These are phyloP conservation scores for Stenopsyche tienmushanensis DNA, from an alignment of 1,140 invertebrate genomes.

Conservation along the genomic window DNA sequence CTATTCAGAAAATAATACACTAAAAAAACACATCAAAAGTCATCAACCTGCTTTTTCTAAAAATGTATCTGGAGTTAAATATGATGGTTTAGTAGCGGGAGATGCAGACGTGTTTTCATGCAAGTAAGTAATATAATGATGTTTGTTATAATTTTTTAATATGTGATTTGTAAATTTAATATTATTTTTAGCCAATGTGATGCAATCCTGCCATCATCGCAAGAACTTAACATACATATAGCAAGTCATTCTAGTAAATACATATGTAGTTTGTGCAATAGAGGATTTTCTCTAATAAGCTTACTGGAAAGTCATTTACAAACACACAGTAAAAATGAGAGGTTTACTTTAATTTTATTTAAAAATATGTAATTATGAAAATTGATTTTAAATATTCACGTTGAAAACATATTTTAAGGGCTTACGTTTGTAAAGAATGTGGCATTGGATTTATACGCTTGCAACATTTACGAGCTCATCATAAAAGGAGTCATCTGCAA, in stretches of 20 bases:
- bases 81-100: not conserved
- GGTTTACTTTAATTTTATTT: conserved; percentile 13
- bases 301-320: conserved; percentile 4
- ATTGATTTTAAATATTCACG: too few relatives aligned
- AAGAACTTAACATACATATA: conserved; percentile 4
- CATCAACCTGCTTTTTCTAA: not conserved
- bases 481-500: conserved; percentile 2
- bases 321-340: not conserved
- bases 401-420: conserved; percentile 22
- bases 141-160: conserved; percentile 3
- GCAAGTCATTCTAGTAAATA: conserved; percentile 7
- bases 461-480: conserved; percentile 25
- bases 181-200: conserved; percentile 15
- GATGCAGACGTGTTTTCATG: not conserved
- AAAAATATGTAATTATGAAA: not conserved
- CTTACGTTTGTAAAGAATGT: conserved; percentile 20
- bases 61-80: not conserved
- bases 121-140: conserved; percentile 4
- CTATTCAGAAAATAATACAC: not conserved
- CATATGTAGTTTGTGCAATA: conserved; percentile 10
- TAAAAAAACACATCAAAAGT: conserved; percentile 12
- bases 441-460: conserved; percentile 6
- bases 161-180: not conserved
- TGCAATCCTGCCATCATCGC: not conserved
- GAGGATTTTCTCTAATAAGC: not conserved